Percentiles rank a stretch among this genome's conserved stretches.
phyloP scores from a whole-genome alignment of 2,797 vertebrate species.

The Etheostoma perlongum region DNA sequence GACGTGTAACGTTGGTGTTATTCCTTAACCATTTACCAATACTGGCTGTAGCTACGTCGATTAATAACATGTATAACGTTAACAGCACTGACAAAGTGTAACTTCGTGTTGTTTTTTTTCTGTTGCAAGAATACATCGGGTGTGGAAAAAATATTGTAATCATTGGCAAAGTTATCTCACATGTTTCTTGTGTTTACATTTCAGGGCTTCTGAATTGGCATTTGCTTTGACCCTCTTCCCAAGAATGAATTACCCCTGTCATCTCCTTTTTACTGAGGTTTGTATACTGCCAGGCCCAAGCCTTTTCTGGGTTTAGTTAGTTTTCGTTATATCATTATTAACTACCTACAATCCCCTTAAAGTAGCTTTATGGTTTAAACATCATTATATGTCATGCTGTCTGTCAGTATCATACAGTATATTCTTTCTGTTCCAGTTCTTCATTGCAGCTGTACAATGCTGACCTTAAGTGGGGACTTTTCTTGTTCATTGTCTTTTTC shows the following conservation, averaged over 20 bases:
- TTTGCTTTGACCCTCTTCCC: conserved; percentile 91
- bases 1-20: neutral
- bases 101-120: neutral
- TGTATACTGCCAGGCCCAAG: conserved; percentile 9
- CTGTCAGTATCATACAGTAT: neutral
- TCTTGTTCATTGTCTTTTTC: conserved; percentile 1
- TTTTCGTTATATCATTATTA: neutral
- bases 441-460: neutral
- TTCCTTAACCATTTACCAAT: neutral
- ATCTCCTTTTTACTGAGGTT: conserved; percentile 90
- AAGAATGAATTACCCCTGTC: conserved; percentile 89
- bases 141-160: neutral
- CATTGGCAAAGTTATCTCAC: neutral
- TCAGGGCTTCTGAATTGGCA: conserved; percentile 95
- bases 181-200: conserved; percentile 35
- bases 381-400: too few relatives aligned
- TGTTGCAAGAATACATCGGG: neutral
- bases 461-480: neutral
- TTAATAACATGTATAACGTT: neutral
- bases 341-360: neutral
- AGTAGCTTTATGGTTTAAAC: neutral
- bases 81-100: neutral
- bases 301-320: neutral
- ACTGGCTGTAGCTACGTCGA: neutral
- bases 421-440: neutral